Evolutionary conservation across 2,113 vertebrate genomes (phyloP).

Genomic region (Pitta sordida): DNA sequence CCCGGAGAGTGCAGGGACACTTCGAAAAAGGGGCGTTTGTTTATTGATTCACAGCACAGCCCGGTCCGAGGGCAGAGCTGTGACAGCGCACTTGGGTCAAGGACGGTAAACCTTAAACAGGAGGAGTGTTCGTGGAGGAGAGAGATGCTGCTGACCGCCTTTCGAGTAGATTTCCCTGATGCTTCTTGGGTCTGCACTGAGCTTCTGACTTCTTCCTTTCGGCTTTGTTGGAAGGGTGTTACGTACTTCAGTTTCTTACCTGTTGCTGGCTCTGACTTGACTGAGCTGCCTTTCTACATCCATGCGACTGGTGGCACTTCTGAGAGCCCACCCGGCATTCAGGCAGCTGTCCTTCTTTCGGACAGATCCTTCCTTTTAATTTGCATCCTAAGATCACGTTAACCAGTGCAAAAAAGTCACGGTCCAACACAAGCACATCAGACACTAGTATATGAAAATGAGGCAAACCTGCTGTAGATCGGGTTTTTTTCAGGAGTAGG

Average conservation of each 20-base stretch:
- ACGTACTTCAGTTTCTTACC: background rate
- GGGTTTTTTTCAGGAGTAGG: background rate
- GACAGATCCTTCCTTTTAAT: background rate
- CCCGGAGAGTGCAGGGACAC: background rate
- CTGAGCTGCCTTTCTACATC: background rate
- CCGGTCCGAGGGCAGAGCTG: background rate
- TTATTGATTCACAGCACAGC: accelerated
- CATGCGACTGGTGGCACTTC: background rate
- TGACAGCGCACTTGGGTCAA: no score
- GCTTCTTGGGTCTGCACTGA: background rate
- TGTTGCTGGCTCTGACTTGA: background rate
- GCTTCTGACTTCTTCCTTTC: background rate
- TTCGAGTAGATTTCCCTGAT: background rate
- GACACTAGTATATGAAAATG: background rate
- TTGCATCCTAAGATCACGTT: background rate
- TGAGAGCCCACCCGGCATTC: background rate
- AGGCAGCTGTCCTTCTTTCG: background rate
- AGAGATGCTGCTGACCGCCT: background rate
- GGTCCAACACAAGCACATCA: background rate
- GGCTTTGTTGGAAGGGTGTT: background rate
- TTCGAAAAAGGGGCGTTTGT: no score
- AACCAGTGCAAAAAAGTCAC: background rate
- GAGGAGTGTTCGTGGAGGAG: background rate
- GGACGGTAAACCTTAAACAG: background rate
- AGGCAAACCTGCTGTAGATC: background rate